Percentiles rank a stretch among this genome's conserved stretches.
phyloP scores from a whole-genome alignment of 2,888 invertebrate genomes.

The Drosophila testacea region DNA sequence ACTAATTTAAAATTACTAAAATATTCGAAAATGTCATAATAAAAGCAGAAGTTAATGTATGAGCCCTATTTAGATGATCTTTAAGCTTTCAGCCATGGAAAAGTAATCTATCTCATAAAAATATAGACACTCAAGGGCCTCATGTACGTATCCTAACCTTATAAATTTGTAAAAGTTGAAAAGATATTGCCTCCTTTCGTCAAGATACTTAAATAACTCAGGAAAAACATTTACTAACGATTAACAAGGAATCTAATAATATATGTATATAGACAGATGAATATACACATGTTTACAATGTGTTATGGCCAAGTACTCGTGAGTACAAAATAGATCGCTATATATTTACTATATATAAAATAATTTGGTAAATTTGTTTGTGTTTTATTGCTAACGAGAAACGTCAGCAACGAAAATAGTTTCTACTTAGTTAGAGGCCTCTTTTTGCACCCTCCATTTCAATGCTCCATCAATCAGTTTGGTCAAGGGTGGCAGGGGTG shows the following conservation, averaged over 20 bases:
- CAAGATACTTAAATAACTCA: too few species aligned
- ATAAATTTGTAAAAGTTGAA: too few species aligned
- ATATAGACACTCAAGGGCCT: too few species aligned
- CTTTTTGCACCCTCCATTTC: neutral
- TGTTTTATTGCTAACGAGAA: constrained; percentile 40
- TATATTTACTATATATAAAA: constrained; percentile 27
- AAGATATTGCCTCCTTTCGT: too few species aligned
- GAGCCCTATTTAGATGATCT: too few species aligned
- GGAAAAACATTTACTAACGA: constrained; percentile 1
- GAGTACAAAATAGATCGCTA: constrained; percentile 30
- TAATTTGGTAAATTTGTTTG: constrained; percentile 36
- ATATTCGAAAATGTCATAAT: too few species aligned
- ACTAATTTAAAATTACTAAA: too few species aligned
- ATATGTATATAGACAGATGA: constrained; percentile 10
- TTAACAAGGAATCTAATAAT: constrained; percentile 20
- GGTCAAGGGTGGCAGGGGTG: neutral
- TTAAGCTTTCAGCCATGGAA: neutral
- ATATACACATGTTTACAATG: constrained; percentile 2
- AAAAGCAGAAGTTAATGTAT: neutral
- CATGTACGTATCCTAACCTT: too few species aligned
- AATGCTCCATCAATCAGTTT: constrained; percentile 9
- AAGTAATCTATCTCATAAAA: neutral
- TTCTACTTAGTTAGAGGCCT: constrained; percentile 23
- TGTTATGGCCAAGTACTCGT: constrained; percentile 24
- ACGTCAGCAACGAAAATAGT: constrained; percentile 74